Percentiles rank a stretch among this genome's conserved stretches.
Evolutionary conservation across 1,140 invertebrate genomes (phyloP).

Genomic region (Zaprionus nigranus): DNA sequence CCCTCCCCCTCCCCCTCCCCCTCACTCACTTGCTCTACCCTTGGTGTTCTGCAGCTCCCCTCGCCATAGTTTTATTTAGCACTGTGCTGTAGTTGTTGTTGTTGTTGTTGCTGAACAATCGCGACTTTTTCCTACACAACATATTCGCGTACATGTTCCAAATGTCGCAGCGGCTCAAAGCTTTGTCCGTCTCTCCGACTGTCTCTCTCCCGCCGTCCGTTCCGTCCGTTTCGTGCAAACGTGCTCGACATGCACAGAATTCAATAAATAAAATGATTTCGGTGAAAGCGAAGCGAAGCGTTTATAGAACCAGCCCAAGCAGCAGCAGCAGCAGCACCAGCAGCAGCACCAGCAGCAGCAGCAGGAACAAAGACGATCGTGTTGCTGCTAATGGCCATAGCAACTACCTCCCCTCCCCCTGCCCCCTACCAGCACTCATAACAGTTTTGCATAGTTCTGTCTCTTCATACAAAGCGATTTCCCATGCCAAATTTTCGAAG

Average conservation of each 20-base stretch:
- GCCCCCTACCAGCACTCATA: neutral
- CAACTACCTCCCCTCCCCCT: neutral
- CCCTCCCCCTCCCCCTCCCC: neutral
- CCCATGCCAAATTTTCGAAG: conserved; percentile 17
- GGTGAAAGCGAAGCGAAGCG: conserved; percentile 69
- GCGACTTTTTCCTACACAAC: conserved; percentile 39
- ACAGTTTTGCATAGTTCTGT: conserved; percentile 35
- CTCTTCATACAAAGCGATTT: conserved; percentile 8
- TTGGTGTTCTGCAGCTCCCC: neutral
- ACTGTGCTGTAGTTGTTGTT: conserved; percentile 46
- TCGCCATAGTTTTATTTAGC: conserved; percentile 59
- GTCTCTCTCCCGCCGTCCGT: conserved; percentile 1
- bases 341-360: conserved; percentile 1
- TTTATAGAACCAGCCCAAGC: conserved; percentile 37
- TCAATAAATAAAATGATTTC: conserved; percentile 81
- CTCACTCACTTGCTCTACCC: neutral
- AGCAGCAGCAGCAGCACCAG: conserved; percentile 1
- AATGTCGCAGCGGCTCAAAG: conserved; percentile 48
- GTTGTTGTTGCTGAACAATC: conserved; percentile 27
- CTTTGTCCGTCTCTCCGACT: conserved; percentile 3
- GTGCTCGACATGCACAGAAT: conserved; percentile 78
- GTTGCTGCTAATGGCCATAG: conserved; percentile 66
- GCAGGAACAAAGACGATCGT: conserved; percentile 50
- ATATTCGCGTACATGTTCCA: conserved; percentile 57
- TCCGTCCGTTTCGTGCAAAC: conserved; percentile 64